Evolutionary conservation across 2,797 vertebrate genomes (phyloP).

Genomic region (Aplochiton taeniatus): DNA sequence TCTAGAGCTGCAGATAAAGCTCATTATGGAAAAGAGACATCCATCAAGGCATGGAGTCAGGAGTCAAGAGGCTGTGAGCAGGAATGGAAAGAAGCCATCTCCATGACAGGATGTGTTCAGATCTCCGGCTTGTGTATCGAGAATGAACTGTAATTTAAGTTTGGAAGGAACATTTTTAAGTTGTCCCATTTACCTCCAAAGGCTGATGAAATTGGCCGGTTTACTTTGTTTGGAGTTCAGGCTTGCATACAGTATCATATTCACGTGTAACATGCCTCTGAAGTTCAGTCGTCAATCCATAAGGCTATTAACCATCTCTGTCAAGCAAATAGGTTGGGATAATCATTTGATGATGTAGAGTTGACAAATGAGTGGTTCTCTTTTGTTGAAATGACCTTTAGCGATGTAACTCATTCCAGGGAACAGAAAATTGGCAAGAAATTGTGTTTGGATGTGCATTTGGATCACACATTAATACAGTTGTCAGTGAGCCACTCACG

Average conservation of each 20-base stretch:
- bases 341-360: constrained; percentile 37
- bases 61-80: constrained; percentile 47
- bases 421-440: constrained; percentile 48
- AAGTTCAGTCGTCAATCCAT: too few relatives aligned
- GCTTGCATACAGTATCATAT: too few relatives aligned
- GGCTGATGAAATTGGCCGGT: too few relatives aligned
- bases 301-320: neutral
- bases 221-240: too few relatives aligned
- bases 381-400: constrained; percentile 49
- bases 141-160: too few relatives aligned
- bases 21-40: constrained; percentile 76
- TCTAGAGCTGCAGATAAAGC: constrained; percentile 77
- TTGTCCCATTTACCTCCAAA: too few relatives aligned
- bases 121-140: constrained; percentile 4
- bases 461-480: constrained; percentile 60
- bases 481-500: constrained; percentile 72
- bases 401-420: constrained; percentile 43
- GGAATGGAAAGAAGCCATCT: constrained; percentile 60
- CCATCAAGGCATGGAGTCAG: constrained; percentile 69
- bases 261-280: too few relatives aligned
- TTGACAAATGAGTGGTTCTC: constrained; percentile 25
- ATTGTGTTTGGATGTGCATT: constrained; percentile 50
- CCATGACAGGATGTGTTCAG: constrained; percentile 71
- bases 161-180: too few relatives aligned
- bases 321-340: neutral